phyloP scores from a whole-genome alignment of 1,140 invertebrate species.

The Euwallacea similis region DNA sequence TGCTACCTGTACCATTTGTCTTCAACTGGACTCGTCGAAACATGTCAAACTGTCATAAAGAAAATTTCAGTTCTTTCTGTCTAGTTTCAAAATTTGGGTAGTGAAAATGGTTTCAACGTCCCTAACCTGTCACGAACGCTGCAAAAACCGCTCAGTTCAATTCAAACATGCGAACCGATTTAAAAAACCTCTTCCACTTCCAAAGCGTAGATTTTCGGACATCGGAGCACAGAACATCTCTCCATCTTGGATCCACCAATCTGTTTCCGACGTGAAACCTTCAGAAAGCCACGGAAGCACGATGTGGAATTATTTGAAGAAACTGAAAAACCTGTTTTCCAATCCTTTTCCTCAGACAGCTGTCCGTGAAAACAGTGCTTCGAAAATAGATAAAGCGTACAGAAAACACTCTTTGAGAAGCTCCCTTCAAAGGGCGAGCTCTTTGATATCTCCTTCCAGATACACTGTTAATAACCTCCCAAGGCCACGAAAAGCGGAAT shows the following conservation, averaged over 20 bases:
- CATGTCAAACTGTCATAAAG: background rate
- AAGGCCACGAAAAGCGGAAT: conserved; percentile 8
- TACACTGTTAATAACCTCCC: conserved; percentile 21
- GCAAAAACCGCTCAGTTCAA: background rate
- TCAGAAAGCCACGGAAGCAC: conserved; percentile 34
- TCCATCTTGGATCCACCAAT: too few relatives aligned
- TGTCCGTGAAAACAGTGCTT: conserved; percentile 21
- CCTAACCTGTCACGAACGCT: background rate
- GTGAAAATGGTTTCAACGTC: background rate
- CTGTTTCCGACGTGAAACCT: background rate
- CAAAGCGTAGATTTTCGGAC: background rate
- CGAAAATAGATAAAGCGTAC: conserved; percentile 21
- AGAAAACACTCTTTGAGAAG: background rate
- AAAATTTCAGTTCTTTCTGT: background rate
- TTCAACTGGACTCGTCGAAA: background rate
- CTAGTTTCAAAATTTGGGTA: background rate
- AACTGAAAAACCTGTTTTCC: conserved; percentile 35
- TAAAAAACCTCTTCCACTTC: too few relatives aligned
- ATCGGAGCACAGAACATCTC: too few relatives aligned
- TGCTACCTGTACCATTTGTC: too few relatives aligned
- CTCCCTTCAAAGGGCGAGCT: background rate
- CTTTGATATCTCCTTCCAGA: background rate
- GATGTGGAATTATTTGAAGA: conserved; percentile 34
- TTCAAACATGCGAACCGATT: background rate
- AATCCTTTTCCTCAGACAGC: background rate